Percentiles rank a stretch among this genome's conserved stretches.
Evolutionary conservation across 2,888 invertebrate species (phyloP).

Genomic region (Heliconius cydno): DNA sequence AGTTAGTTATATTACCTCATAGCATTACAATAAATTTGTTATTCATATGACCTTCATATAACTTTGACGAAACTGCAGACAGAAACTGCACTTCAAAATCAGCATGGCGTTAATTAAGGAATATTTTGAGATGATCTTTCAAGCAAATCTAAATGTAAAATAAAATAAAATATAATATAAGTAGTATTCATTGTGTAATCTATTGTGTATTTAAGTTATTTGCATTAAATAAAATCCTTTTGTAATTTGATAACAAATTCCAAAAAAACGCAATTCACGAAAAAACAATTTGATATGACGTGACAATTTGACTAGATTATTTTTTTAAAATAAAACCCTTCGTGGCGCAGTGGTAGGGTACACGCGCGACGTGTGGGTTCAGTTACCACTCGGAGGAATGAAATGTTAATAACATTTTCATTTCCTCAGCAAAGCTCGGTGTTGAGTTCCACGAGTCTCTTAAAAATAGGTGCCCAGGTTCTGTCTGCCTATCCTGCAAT

Average conservation of each 20-base stretch:
- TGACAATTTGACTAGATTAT: background rate
- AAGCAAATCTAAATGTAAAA: background rate
- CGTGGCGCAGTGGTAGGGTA: no score
- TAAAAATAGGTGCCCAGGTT: no score
- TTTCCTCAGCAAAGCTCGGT: no score
- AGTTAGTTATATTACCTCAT: background rate
- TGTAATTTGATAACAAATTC: background rate
- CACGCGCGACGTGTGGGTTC: no score
- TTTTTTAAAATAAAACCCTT: background rate
- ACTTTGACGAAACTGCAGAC: background rate
- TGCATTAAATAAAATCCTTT: background rate
- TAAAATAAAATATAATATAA: background rate
- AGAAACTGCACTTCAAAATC: background rate
- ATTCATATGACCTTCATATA: slow-evolving; percentile 1
- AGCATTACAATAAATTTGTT: background rate
- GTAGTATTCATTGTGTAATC: background rate
- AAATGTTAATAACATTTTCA: no score
- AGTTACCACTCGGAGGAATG: no score
- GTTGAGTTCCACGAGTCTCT: no score
- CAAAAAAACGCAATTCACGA: background rate
- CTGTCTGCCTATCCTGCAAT: no score
- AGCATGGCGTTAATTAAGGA: background rate
- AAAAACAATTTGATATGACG: background rate
- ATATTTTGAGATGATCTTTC: background rate
- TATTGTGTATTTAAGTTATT: background rate